A percentile compares a stretch with the other conserved stretches of the same genome.
Conservation (phyloP, 2,797 vertebrate species). For the Pseudotriccus pelzelni region DNA sequence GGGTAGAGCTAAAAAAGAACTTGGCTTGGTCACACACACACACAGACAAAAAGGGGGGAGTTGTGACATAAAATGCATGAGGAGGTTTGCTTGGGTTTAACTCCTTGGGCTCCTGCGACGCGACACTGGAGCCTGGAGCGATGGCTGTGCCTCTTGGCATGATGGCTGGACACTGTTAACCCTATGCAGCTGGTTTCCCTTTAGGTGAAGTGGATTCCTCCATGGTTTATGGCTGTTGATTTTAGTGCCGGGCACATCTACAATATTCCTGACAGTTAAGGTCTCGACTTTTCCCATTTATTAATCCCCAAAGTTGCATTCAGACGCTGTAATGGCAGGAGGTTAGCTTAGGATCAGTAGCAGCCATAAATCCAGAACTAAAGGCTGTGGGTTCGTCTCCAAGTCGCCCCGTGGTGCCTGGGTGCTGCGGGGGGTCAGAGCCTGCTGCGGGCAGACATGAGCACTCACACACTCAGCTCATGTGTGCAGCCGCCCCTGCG, state of each 20-base stretch:
- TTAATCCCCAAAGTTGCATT: constrained; percentile 55
- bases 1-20: constrained; percentile 66
- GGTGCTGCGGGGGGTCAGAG: not conserved
- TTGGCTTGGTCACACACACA: constrained; percentile 51
- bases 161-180: not conserved
- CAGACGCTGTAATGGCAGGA: not conserved
- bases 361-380: not conserved
- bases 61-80: constrained; percentile 27
- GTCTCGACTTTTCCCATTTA: not conserved
- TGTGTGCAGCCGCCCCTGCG: fast-evolving
- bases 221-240: not conserved
- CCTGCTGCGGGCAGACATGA: fast-evolving
- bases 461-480: fast-evolving
- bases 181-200: not conserved
- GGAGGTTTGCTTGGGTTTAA: constrained; percentile 38
- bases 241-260: not conserved
- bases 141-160: not conserved
- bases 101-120: constrained; percentile 7
- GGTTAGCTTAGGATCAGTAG: not conserved
- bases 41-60: not conserved
- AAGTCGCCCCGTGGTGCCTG: not conserved
- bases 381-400: fast-evolving
- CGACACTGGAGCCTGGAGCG: not conserved
- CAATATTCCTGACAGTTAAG: not conserved
- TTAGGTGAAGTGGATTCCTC: not conserved